Evolutionary conservation across 2,888 invertebrate species (phyloP).

Genomic region (Steinernema scapterisci): DNA sequence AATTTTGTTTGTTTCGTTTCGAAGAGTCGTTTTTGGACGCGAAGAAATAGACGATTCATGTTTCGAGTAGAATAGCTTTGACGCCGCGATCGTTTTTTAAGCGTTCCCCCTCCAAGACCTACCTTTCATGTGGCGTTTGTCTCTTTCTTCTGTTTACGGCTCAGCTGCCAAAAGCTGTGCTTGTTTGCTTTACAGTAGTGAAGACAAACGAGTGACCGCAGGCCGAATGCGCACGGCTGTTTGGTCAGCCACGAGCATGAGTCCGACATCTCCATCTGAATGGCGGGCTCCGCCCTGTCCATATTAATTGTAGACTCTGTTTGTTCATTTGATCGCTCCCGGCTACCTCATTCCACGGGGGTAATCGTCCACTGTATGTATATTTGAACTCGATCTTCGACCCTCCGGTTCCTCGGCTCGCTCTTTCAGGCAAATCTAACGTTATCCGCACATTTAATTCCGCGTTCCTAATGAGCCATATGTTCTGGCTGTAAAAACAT

Average conservation of each 20-base stretch:
- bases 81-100: no score
- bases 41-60: background rate
- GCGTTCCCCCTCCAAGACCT: no score
- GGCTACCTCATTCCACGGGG: background rate
- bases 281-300: background rate
- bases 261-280: conserved; percentile 6
- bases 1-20: conserved; percentile 20
- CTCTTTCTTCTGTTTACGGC: no score
- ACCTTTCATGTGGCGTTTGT: no score
- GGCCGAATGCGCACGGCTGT: background rate
- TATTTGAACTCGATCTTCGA: background rate
- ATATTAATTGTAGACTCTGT: conserved; percentile 3
- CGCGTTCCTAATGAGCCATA: background rate
- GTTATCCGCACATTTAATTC: background rate
- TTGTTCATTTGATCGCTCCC: background rate
- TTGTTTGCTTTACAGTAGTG: background rate
- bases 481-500: background rate
- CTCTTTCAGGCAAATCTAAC: background rate
- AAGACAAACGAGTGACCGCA: conserved; percentile 7
- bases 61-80: no score
- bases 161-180: background rate
- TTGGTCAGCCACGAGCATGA: conserved; percentile 14
- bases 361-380: background rate
- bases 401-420: no score
- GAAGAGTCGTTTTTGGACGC: background rate